Base-by-base conservation (phyloP, 2,797 vertebrate species). In the Leontocebus nigricollis region DNA sequence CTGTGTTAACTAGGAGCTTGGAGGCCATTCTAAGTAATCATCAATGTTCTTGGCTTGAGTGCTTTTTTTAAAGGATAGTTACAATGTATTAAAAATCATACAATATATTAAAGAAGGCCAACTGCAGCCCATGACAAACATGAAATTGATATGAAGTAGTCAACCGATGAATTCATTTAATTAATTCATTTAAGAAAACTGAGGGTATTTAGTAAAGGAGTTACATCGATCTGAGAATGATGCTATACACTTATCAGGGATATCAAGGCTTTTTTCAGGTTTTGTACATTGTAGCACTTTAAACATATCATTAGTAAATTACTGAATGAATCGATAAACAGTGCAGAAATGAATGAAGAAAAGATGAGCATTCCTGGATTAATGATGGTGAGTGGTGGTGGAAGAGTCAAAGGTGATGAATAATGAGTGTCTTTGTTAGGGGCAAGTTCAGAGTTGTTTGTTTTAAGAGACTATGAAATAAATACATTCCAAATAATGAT, bases 321-420 rank as follows among this genome's bases (percentile, higher is more conserved):
- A 33, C n/a, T 91, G 52, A 80, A 41, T 46, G 67, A n/a, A 64
- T 80, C 26, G 24, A 7, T 17, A 2, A 6, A 10, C 22, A 2
- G 5, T 70, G 17, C 12, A 73, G 55, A 75, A 57, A 55, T 26
- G 24, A 81, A 19, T 36, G 61, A 52, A 24, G 77, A 48, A 5
- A 30, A 59, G 17, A 20, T 2, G 9, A 14, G 2, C 50, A 36
- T 64, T 27, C 24, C 48, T 73, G 80, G 75, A 26, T 52, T 55
- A 20, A 0, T 55, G 85, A 33, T 33, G 83, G 13, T 6, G 27
- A 4, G 19, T 17, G 57, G 24, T 39, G 2, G 72, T 0, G 0
- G 61, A 3, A 13, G 19, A 91, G 52, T 64, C 52, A 8, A 0
- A 0, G 22, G 14, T 44, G 30, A 55, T 36, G 36, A 85, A 33